phyloP scores from a whole-genome alignment of 2,888 invertebrate genomes.

The Tetragonisca angustula region DNA sequence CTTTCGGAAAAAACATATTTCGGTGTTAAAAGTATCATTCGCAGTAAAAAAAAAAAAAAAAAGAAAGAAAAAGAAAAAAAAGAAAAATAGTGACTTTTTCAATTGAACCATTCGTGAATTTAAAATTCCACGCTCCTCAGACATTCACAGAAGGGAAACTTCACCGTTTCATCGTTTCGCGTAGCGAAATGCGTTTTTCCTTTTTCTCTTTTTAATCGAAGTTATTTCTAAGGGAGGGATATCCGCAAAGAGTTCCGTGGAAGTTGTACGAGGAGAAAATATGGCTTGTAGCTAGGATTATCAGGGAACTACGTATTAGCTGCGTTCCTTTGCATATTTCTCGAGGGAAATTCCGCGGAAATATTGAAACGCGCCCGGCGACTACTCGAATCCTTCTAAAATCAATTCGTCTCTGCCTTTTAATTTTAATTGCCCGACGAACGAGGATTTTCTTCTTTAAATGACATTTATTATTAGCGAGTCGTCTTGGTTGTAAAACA shows the following conservation, averaged over 20 bases:
- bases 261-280: not conserved
- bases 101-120: not conserved
- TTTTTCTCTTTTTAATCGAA: not conserved
- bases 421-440: not conserved
- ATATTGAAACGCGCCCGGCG: constrained; percentile 1
- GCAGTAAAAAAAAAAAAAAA: too few relatives aligned
- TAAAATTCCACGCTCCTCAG: not conserved
- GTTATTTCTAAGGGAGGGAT: not conserved
- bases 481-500: not conserved
- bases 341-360: constrained; percentile 17
- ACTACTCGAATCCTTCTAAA: not conserved
- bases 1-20: too few relatives aligned
- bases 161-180: not conserved
- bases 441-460: not conserved
- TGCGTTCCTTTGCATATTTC: constrained; percentile 21
- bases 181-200: not conserved
- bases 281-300: constrained; percentile 1
- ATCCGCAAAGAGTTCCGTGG: not conserved
- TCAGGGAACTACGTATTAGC: not conserved
- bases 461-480: not conserved
- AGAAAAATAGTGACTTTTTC: not conserved
- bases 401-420: not conserved
- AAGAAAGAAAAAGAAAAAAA: too few relatives aligned
- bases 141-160: not conserved
- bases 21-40: too few relatives aligned